Evolutionary conservation across 2,888 invertebrate species (phyloP), one percentile per base, ranked within the genome.

Genomic region (Stenodema calcarata): DNA sequence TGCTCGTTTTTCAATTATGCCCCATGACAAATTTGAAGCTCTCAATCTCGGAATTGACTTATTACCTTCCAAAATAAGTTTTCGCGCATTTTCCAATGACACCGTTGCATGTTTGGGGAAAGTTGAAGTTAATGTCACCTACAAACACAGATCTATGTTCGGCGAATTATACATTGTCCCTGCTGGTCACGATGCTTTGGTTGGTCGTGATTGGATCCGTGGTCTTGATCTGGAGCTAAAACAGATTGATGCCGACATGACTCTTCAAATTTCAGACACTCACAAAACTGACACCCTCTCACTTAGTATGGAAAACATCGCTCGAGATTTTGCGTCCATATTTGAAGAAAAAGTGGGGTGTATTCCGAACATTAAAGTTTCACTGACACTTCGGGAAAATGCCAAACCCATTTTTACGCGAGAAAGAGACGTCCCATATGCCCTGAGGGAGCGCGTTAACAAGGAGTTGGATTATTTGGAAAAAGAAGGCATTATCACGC

Each of bases 381-480:
- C 86, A 1, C 73, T 86, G 12, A 14, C 69, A 44, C 35, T 86
- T 18, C 80, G 86, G 44, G 16, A 14, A 1, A 28, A 28, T 23
- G n/a, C 70, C 0, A 79, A 80, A 42, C 80, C 80, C 0, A 70
- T 80, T 9, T 62, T 54, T 18, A 54, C 18, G 2, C 9, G 18
- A 18, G 54, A 12, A 23, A n/a, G 18, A 9, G 2, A 12, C 41
- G 16, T 30, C 23, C 69, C 80, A 69, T 16, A 18, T 44, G 27
- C 41, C 27, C 27, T 30, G 18, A 30, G 76, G 88, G 16, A 44
- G 28, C 18, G 18, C 42, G 87, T 88, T 4, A 82, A 88, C 7
- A 35, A 81, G 23, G 87, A 87, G 75, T 78, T 89, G 12, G 87
- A 87, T 14, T 28, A 35, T n/a, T 47, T 88, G 27, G 87, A 88